These are phyloP conservation scores for Melanocharis versteri DNA, from an alignment of 2,113 vertebrate genomes.

Conservation along the genomic window DNA sequence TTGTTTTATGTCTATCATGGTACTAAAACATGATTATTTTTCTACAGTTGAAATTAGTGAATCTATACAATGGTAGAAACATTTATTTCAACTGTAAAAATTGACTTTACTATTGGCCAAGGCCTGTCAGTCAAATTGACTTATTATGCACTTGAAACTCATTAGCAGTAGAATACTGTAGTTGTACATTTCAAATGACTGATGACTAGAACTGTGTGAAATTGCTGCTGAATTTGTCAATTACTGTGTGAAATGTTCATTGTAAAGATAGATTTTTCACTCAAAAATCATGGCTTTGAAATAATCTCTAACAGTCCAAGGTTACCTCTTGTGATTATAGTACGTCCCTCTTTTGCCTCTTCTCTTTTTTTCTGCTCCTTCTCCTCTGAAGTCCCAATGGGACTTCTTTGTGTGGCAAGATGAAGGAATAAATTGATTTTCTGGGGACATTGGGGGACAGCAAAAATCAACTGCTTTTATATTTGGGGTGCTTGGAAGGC, in stretches of 20 bases:
- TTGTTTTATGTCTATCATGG: not conserved
- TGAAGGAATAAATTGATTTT: not conserved
- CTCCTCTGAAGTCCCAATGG: not conserved
- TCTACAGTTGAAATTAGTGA: not conserved
- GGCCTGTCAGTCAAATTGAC: conserved; percentile 20
- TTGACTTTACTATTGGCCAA: not conserved
- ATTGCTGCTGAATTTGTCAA: conserved; percentile 34
- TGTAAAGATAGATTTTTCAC: not conserved
- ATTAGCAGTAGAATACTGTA: conserved; percentile 5
- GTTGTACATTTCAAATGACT: conserved; percentile 18
- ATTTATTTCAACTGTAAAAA: conserved; percentile 19
- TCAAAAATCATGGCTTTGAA: conserved; percentile 3
- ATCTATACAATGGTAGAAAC: not conserved
- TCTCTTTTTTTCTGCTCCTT: not conserved
- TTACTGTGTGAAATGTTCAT: not conserved
- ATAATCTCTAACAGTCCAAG: not conserved
- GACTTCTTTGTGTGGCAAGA: not conserved
- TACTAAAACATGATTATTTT: not conserved
- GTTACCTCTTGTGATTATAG: not conserved
- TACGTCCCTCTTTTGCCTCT: not conserved
- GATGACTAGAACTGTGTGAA: conserved; percentile 19
- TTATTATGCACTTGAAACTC: conserved; percentile 36
- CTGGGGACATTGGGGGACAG: not conserved
- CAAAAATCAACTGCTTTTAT: not conserved
- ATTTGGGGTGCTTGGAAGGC: not conserved